Base-by-base conservation (phyloP, 1,140 invertebrate genomes). In the Sitophilus oryzae region DNA sequence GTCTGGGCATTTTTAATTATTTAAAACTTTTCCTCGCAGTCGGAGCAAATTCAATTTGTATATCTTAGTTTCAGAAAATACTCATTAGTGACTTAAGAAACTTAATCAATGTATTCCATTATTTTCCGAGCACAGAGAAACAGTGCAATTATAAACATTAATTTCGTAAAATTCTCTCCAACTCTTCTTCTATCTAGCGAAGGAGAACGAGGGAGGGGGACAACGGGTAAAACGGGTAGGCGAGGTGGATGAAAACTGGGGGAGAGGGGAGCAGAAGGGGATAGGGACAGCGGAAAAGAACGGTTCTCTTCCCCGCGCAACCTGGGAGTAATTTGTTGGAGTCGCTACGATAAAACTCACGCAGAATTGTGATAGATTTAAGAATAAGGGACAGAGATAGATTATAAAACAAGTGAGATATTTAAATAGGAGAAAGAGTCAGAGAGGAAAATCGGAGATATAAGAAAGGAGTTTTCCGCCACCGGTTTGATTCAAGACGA, bases 291-390 rank as follows among this genome's bases (percentile, higher is more conserved):
- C 43, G 14, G 11, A 23, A n/a, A 23, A 22, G n/a, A n/a, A n/a
- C n/a, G 9, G 18, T 15, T 34, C 6, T 11, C 41, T 52, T 45
- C 25, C 37, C 47, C 50, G 40, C 58, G 44, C 56, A 61, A 58
- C 64, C 63, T 60, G 56, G 66, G 66, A 68, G 58, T 66, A 66
- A 68, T 68, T 68, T 68, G 66, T 66, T 52, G 55, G 64, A 66
- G 62, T 64, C 59, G 49, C 60, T 59, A 52, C 63, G 66, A 67
- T 68, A 68, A 68, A 68, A 68, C 66, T 63, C 61, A 66, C 64
- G 64, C 66, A 68, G 64, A 68, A 68, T 68, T 63, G 64, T 64
- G 66, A 68, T 68, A 68, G 66, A 68, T 68, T 68, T 63, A 65
- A 64, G 61, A 65, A 64, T 66, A 64, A 62, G 55, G 59, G 64